Evolutionary conservation across 2,113 vertebrate genomes (phyloP).

Genomic region (Stercorarius parasiticus): DNA sequence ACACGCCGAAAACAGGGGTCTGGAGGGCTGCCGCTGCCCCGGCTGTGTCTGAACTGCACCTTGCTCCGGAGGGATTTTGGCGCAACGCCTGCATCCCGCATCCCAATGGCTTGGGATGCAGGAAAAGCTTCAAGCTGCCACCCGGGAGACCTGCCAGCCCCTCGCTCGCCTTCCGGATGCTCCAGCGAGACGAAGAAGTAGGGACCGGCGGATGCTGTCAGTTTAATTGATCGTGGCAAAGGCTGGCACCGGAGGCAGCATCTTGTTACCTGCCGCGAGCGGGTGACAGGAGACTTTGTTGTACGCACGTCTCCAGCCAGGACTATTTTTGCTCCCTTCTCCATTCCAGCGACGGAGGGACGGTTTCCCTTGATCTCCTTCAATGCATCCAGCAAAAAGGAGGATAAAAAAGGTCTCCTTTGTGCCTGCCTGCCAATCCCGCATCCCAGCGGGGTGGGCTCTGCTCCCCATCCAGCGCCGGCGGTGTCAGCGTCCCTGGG

Average conservation of each 20-base stretch:
- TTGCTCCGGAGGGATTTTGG: background rate
- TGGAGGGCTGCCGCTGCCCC: background rate
- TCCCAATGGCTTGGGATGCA: accelerated
- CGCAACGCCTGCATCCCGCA: no score
- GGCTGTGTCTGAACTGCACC: no score
- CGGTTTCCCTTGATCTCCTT: background rate
- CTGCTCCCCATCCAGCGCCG: background rate
- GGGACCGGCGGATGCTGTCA: background rate
- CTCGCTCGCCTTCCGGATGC: background rate
- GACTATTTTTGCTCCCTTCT: background rate
- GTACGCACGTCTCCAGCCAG: background rate
- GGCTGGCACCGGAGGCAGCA: background rate
- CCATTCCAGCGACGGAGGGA: background rate
- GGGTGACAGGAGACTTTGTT: background rate
- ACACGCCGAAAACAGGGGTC: accelerated
- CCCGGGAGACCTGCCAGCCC: background rate
- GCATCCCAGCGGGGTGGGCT: accelerated
- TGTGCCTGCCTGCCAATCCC: background rate
- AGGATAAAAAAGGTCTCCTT: background rate
- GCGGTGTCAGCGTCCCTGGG: background rate
- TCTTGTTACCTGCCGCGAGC: background rate
- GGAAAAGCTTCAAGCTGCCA: background rate
- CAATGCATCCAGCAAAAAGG: background rate
- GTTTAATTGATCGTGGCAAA: background rate
- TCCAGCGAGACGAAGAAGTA: accelerated